Conservation (phyloP, 2,113 vertebrate genomes). For the Plectropomus leopardus region DNA sequence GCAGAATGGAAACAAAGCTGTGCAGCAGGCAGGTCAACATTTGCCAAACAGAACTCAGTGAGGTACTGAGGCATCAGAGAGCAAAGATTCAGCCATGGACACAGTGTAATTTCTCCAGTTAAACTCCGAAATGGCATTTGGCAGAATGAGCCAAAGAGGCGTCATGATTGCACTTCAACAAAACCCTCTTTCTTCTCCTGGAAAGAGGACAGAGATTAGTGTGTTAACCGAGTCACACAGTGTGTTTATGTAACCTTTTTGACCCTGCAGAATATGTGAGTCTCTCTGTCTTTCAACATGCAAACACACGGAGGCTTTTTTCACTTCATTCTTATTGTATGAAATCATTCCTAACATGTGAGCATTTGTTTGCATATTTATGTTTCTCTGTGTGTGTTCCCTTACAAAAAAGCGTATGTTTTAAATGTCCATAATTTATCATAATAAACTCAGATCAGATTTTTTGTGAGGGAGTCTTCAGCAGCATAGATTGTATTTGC, state of each 20-base stretch:
- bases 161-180: conserved; percentile 65
- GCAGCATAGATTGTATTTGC: background rate
- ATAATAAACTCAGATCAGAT: too few species aligned
- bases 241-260: conserved; percentile 71
- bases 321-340: conserved; percentile 21
- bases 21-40: conserved; percentile 8
- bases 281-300: conserved; percentile 39
- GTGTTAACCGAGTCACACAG: conserved; percentile 59
- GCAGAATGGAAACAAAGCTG: conserved; percentile 12
- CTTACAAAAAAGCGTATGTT: background rate
- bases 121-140: conserved; percentile 42
- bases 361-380: conserved; percentile 20
- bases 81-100: background rate
- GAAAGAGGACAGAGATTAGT: conserved; percentile 68
- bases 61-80: conserved; percentile 9
- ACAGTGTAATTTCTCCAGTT: conserved; percentile 44
- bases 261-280: conserved; percentile 53
- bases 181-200: conserved; percentile 71
- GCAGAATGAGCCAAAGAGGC: conserved; percentile 54
- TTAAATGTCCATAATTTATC: background rate
- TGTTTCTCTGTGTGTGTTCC: background rate
- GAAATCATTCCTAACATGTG: conserved; percentile 17
- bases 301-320: conserved; percentile 34
- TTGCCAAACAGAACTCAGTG: conserved; percentile 37
- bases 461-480: background rate